These are phyloP conservation scores for Centropus unirufus DNA, from an alignment of 2,113 vertebrate species.

Conservation along the genomic window DNA sequence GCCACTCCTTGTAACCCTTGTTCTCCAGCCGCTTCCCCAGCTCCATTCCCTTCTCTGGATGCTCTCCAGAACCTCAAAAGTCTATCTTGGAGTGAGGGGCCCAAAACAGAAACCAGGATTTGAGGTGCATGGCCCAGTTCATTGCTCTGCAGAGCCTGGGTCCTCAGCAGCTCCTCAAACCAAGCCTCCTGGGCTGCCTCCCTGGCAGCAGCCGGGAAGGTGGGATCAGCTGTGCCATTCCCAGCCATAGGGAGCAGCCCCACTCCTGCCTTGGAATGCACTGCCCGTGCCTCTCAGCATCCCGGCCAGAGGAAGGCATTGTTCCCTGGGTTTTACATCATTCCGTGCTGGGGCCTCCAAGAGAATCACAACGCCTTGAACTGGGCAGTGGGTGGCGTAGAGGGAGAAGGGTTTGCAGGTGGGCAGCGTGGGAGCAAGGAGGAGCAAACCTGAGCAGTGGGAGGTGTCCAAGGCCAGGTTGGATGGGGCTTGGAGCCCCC, in stretches of 20 bases:
- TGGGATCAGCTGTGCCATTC: neutral
- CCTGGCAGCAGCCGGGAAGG: too few relatives aligned
- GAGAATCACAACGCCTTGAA: too few relatives aligned
- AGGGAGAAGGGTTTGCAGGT: accelerated
- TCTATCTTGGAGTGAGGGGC: too few relatives aligned
- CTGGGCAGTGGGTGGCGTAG: accelerated
- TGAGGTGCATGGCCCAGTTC: too few relatives aligned
- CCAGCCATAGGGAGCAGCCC: neutral
- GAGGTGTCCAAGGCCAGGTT: neutral
- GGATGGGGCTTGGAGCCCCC: too few relatives aligned
- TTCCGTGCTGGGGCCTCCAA: neutral
- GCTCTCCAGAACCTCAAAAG: too few relatives aligned
- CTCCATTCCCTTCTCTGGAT: too few relatives aligned
- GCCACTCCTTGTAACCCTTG: too few relatives aligned
- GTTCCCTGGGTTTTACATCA: neutral
- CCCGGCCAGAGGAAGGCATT: accelerated
- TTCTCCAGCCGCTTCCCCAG: too few relatives aligned
- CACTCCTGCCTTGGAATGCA: neutral
- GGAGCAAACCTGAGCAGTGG: neutral
- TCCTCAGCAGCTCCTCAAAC: neutral
- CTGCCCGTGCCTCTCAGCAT: neutral
- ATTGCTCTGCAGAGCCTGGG: neutral
- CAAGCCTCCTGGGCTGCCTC: accelerated
- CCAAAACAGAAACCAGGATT: too few relatives aligned
- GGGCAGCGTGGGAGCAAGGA: neutral